A percentile compares a stretch with the other conserved stretches of the same genome.
Conservation (phyloP, 2,797 vertebrate genomes). For the Lithobates sylvaticus region DNA sequence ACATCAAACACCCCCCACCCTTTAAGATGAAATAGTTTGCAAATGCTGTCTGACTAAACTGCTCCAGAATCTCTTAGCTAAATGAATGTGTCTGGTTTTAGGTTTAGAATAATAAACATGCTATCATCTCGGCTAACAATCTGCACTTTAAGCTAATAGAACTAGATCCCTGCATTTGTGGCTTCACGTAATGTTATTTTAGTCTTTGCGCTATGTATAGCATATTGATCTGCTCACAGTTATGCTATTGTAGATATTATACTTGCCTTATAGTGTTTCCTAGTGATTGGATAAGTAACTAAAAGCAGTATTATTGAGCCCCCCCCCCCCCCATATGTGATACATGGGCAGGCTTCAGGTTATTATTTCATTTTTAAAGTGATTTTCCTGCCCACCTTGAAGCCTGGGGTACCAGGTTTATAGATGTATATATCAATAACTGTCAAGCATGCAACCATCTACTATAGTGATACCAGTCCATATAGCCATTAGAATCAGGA, state of each 20-base stretch:
- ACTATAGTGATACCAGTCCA: too few relatives aligned
- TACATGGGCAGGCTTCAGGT: background rate
- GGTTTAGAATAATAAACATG: slow-evolving; percentile 47
- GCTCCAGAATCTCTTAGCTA: slow-evolving; percentile 18
- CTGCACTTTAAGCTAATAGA: slow-evolving; percentile 36
- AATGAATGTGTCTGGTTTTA: slow-evolving; percentile 36
- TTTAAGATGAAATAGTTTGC: slow-evolving; percentile 8
- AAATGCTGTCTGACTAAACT: slow-evolving; percentile 2
- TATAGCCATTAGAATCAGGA: too few relatives aligned
- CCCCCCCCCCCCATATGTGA: background rate
- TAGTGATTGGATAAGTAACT: background rate
- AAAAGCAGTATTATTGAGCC: background rate
- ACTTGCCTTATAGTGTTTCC: background rate
- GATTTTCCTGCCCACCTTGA: background rate
- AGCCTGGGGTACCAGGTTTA: background rate
- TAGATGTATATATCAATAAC: background rate
- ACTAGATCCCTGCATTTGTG: slow-evolving; percentile 21
- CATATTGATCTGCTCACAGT: background rate
- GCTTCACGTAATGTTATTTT: slow-evolving; percentile 1
- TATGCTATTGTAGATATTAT: background rate
- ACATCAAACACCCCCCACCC: background rate
- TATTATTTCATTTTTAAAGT: background rate
- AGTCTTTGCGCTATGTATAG: slow-evolving; percentile 18
- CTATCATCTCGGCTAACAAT: slow-evolving; percentile 18
- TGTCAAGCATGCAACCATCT: too few relatives aligned